Base-by-base conservation (phyloP, 2,797 vertebrate genomes). In the Jordanella pulchra region DNA sequence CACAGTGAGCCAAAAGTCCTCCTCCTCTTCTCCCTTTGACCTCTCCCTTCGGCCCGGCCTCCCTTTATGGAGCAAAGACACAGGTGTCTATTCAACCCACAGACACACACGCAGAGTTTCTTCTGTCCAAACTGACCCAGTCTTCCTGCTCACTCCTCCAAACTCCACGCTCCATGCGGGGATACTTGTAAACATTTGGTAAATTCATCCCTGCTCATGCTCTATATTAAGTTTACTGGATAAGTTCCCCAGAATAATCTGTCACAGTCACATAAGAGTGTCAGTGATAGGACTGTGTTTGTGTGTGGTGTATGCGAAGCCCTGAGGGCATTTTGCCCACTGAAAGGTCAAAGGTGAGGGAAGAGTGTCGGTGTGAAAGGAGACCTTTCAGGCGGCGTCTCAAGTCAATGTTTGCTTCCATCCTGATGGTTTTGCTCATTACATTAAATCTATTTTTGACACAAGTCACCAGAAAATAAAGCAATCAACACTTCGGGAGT, bases 301-400 rank as follows among this genome's bases (percentile, higher is more conserved):
- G 79, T 69, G 72, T 71, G 56, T 55, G 75, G 79, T 72, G 78
- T 63, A 79, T 72, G 79, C 61, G 76, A 69, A 84, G 83, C 86
- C 88, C 84, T 60, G 44, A 83, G 79, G 89, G 87, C 84, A 87
- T 80, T 86, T 86, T 87, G 89, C 87, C 88, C 83, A 81, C 81
- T 83, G 87, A 94, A 94, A 94, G 92, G 93, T 93, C 89, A 93
- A 86, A 91, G 93, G 93, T 93, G 87, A 93, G 60, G 12, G 73
- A 88, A 72, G 86, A 85, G 91, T 86, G 89, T 92, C 88, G 89
- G 82, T 69, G 83, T 92, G 91, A 93, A 93, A 93, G 85, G 28
- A 75, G 88, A 93, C 89, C 88, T 87, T 87, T 87, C 83, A 76
- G 76, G 83, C 78, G 72, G 83, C 76, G 70, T 88, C 87, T 89